phyloP scores from a whole-genome alignment of 2,797 vertebrate species.

The Sphaeramia orbicularis region DNA sequence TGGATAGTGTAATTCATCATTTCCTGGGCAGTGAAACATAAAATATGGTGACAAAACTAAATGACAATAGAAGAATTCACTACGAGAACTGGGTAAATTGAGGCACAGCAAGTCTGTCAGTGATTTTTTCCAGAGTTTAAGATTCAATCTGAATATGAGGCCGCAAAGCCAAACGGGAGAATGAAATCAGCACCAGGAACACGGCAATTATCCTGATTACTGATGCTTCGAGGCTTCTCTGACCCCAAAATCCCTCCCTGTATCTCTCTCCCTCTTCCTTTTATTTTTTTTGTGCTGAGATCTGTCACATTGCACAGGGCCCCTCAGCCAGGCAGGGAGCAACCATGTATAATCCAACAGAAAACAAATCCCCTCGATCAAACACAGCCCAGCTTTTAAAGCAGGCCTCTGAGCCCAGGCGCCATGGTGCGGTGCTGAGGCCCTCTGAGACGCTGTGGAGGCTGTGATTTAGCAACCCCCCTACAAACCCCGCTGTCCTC shows the following conservation, averaged over 20 bases:
- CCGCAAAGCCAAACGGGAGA: slow-evolving; percentile 60
- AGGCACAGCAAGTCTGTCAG: slow-evolving; percentile 51
- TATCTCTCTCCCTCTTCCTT: slow-evolving; percentile 57
- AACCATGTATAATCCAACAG: slow-evolving; percentile 79
- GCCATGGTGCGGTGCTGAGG: slow-evolving; percentile 66
- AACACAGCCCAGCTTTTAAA: slow-evolving; percentile 75
- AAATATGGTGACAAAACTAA: slow-evolving; percentile 22
- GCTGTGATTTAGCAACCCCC: slow-evolving; percentile 63
- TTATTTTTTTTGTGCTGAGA: slow-evolving; percentile 47
- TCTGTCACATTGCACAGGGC: slow-evolving; percentile 75
- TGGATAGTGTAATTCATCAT: slow-evolving; percentile 40
- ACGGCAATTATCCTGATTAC: slow-evolving; percentile 86
- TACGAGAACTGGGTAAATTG: slow-evolving; percentile 23
- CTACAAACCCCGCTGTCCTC: slow-evolving; percentile 68
- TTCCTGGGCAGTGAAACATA: slow-evolving; percentile 19
- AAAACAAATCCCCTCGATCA: slow-evolving; percentile 81
- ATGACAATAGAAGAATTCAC: slow-evolving; percentile 28
- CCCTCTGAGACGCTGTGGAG: slow-evolving; percentile 69
- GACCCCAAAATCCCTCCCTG: slow-evolving; percentile 72
- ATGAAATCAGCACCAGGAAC: slow-evolving; percentile 74
- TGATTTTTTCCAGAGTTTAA: slow-evolving; percentile 47
- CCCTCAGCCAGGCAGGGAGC: slow-evolving; percentile 69
- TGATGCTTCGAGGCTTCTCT: slow-evolving; percentile 78
- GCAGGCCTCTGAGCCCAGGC: slow-evolving; percentile 70
- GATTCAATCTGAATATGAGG: slow-evolving; percentile 63